phyloP scores from a whole-genome alignment of 2,113 vertebrate genomes.

The Zapornia atra region DNA sequence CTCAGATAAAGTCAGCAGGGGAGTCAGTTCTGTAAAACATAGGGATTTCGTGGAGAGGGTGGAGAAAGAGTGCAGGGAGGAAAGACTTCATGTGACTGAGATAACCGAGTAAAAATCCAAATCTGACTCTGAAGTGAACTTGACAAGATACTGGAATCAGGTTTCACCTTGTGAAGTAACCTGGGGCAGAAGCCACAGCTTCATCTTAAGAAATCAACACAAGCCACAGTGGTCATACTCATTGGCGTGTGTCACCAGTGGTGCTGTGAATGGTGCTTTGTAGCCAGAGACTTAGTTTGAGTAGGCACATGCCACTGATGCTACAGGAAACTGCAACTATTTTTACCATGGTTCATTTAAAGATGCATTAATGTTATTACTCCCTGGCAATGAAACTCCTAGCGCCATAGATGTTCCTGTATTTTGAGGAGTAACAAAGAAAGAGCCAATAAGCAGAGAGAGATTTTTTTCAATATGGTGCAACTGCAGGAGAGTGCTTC shows the following conservation, averaged over 20 bases:
- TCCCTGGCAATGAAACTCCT: neutral
- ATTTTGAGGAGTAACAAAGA: neutral
- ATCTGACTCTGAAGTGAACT: neutral
- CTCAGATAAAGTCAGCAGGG: neutral
- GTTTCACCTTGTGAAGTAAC: neutral
- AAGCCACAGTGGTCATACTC: neutral
- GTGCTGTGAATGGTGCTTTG: neutral
- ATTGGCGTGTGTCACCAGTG: rapidly evolving
- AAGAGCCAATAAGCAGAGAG: neutral
- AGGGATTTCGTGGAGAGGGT: neutral
- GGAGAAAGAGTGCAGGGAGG: neutral
- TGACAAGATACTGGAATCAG: neutral
- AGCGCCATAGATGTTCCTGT: rapidly evolving
- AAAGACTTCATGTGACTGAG: neutral
- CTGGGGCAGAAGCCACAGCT: neutral
- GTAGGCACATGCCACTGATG: neutral
- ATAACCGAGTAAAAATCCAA: constrained; percentile 7
- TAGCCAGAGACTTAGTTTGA: neutral
- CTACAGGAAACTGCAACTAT: neutral
- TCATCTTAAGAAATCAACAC: neutral
- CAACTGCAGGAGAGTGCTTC: neutral
- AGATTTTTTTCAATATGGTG: neutral
- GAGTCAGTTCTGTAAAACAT: neutral
- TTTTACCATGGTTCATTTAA: neutral
- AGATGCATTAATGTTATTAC: neutral